Evolutionary conservation across 2,113 vertebrate species (phyloP).

Genomic region (Hylia prasina): DNA sequence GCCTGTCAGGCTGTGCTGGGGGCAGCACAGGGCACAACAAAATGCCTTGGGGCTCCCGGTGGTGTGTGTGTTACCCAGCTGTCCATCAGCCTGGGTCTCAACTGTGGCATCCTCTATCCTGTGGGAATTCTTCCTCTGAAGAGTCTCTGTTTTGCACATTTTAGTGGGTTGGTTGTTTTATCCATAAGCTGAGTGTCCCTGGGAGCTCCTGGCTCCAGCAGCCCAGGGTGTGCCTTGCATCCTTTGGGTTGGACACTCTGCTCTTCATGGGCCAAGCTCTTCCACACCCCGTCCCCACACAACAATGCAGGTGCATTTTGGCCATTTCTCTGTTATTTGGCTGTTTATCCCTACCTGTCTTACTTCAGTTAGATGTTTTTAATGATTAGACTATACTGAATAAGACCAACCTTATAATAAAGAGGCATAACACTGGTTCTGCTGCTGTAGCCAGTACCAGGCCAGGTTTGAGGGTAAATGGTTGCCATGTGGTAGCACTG

Average conservation of each 20-base stretch:
- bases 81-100: neutral
- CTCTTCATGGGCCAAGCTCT: neutral
- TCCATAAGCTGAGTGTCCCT: accelerated
- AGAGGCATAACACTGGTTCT: neutral
- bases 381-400: neutral
- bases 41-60: accelerated
- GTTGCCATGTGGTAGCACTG: neutral
- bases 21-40: neutral
- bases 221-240: neutral
- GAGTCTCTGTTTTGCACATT: accelerated
- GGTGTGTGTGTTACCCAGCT: neutral
- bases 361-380: neutral
- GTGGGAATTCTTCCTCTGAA: neutral
- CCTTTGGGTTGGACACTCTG: accelerated
- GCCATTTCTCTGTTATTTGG: neutral
- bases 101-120: neutral
- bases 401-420: neutral
- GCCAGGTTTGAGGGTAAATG: neutral
- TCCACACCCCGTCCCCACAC: accelerated
- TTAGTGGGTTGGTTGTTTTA: neutral
- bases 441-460: neutral
- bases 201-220: neutral
- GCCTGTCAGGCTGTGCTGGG: neutral
- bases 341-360: neutral
- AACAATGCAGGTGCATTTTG: neutral